Evolutionary conservation across 2,113 vertebrate species (phyloP).

Genomic region (Cyrtonyx montezumae): DNA sequence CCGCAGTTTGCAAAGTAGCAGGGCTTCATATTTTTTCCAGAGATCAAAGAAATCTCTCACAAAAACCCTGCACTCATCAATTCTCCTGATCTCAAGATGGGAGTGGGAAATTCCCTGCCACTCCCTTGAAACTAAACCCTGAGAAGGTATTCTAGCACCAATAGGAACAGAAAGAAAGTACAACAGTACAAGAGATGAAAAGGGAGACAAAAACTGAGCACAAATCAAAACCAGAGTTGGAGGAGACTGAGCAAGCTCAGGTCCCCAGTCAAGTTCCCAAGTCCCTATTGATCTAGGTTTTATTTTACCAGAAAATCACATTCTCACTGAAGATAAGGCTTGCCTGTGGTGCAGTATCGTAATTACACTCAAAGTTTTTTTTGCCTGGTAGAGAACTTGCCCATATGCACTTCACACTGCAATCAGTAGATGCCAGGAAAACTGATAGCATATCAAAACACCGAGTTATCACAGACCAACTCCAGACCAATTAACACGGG

Average conservation of each 20-base stretch:
- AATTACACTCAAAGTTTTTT: neutral
- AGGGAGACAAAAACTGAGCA: neutral
- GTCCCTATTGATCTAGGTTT: neutral
- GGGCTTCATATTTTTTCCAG: neutral
- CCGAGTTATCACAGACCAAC: neutral
- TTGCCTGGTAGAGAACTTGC: too few species aligned
- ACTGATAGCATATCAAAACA: neutral
- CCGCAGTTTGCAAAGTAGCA: neutral
- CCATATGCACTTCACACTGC: neutral
- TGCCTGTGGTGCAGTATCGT: neutral
- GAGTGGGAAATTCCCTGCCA: neutral
- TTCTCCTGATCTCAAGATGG: neutral
- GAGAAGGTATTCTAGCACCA: neutral
- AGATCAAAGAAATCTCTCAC: neutral
- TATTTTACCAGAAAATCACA: neutral
- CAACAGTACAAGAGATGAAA: neutral
- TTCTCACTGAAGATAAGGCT: neutral
- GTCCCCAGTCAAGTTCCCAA: neutral
- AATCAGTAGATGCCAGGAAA: neutral
- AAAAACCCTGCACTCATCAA: neutral
- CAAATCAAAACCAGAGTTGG: accelerated
- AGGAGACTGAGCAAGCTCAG: neutral
- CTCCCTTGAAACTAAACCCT: neutral
- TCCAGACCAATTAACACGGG: accelerated
- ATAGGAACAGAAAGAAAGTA: neutral